Conservation (phyloP, 2,113 vertebrate species). For the Bufo bufo region DNA sequence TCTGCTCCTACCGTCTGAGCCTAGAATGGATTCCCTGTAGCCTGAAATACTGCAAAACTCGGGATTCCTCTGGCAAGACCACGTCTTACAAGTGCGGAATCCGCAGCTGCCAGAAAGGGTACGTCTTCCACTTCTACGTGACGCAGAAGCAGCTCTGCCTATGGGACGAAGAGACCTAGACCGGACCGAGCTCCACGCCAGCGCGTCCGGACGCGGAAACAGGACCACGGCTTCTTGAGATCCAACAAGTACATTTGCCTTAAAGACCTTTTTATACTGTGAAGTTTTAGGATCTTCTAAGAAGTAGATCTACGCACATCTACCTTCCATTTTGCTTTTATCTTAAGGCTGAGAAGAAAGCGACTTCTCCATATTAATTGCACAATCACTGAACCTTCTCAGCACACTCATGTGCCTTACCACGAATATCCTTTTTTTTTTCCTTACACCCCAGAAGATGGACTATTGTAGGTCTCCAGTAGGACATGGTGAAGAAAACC, state of each 20-base stretch:
- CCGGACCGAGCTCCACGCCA: neutral
- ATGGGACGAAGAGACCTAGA: slow-evolving; percentile 92
- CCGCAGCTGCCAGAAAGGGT: slow-evolving; percentile 95
- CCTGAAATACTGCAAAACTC: slow-evolving; percentile 91
- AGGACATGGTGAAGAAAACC: slow-evolving; percentile 11
- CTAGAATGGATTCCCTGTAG: slow-evolving; percentile 97
- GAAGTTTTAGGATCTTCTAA: slow-evolving; percentile 19
- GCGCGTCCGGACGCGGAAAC: neutral
- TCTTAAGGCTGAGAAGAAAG: slow-evolving; percentile 27
- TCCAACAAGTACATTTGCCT: slow-evolving; percentile 20
- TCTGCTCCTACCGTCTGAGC: slow-evolving; percentile 85
- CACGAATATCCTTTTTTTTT: neutral
- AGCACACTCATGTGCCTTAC: slow-evolving; percentile 38
- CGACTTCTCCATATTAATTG: neutral
- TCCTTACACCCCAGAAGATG: neutral
- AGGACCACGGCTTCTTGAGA: slow-evolving; percentile 46
- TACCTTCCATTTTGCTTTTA: neutral
- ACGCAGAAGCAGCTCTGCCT: slow-evolving; percentile 90
- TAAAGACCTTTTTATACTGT: slow-evolving; percentile 47
- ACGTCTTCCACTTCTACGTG: slow-evolving; percentile 87
- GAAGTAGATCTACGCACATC: neutral
- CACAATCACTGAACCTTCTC: slow-evolving; percentile 34
- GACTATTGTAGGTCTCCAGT: slow-evolving; percentile 12
- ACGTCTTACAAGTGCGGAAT: slow-evolving; percentile 96
- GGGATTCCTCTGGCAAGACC: slow-evolving; percentile 76